Evolutionary conservation across 2,888 invertebrate species (phyloP), one percentile per base, ranked within the genome.

Genomic region (Clunio marinus): DNA sequence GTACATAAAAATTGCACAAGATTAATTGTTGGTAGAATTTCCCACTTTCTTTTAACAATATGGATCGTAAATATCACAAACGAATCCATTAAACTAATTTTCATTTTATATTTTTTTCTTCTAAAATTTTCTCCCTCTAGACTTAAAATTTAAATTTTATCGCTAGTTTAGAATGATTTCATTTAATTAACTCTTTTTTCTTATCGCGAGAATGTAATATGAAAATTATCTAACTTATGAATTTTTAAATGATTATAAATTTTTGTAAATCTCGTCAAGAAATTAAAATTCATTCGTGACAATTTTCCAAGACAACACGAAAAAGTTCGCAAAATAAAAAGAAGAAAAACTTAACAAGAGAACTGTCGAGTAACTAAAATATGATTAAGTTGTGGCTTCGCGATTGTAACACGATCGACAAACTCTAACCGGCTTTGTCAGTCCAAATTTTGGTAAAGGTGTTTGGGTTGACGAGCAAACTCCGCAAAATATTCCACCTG

Each of bases 401-500:
- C 70, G 70, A 27, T 74, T 73, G 70, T 75, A 79, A 70, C 79
- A 79, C 3, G 77, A 75, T n/a, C 78, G 76, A 80, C 96, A 97
- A 37, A 97, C 96, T 41, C 96, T 86, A 2, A 96, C 96, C 4
- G 96, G 95, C 76, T 93, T 95, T 72, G 87, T 81, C 75, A 95
- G 91, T 1, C 96, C 96, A 79, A 88, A 96, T 75, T 93, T 91
- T 10, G 96, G 96, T 73, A 97, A 81, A 24, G 96, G 94, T 69
- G 95, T 91, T 71, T 90, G 91, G 77, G 95, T 93, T 59, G 92
- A 89, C 72, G 96, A 96, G 81, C 96, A 97, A 57, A 92, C 87
- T 1, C 92, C 90, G 80, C 96, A 97, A 79, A 96, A 96, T 46
- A 96, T 94, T 83, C 78, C 78, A 37, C 57, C 51, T 51, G 3